Evolutionary conservation across 1,140 invertebrate species (phyloP), one percentile per base, ranked within the genome.

Genomic region (Nymphalis io): DNA sequence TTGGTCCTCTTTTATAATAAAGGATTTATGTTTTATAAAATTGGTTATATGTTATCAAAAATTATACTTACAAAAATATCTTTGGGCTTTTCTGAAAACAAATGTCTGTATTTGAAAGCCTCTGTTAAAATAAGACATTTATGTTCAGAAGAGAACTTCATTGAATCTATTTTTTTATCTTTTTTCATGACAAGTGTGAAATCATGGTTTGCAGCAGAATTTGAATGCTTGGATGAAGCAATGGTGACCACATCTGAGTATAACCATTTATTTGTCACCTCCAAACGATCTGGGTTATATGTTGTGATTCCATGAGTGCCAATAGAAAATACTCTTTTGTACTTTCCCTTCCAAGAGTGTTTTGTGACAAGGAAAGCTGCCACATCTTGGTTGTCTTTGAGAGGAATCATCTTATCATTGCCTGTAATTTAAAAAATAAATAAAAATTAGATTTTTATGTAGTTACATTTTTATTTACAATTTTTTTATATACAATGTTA

Each of bases 121-220:
- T 98, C 97, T 15, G 98, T 98, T 21, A 99, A 92, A 73, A 99
- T 94, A 75, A 99, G 94, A 66, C 96, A 95, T 82, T 98, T 95
- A 87, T 98, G 96, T 82, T 99, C 98, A 4, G 98, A 98, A n/a
- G 98, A 98, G 88, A 99, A 99, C 83, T 95, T 97, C 96, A 99
- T 99, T 16, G 95, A 95, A 83, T 99, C 98, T 58, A 95, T 93
- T 93, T 99, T 99, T 89, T 96, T 94, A 40, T 97, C 96, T 86
- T 98, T 98, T 73, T 95, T 96, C 92, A 98, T 95, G 6, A 95
- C 96, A 68, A 99, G 95, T 67, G 95, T 94, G 87, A 99, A 98
- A 88, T 98, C 96, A 87, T 94, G 92, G 74, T 93, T 93, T 70
- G 76, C 73, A 57, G 80, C 74, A 1, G 87, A 88, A 60, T 90